Conservation (phyloP, 92 coral and sea anemone species). For the Nematostella vectensis region DNA sequence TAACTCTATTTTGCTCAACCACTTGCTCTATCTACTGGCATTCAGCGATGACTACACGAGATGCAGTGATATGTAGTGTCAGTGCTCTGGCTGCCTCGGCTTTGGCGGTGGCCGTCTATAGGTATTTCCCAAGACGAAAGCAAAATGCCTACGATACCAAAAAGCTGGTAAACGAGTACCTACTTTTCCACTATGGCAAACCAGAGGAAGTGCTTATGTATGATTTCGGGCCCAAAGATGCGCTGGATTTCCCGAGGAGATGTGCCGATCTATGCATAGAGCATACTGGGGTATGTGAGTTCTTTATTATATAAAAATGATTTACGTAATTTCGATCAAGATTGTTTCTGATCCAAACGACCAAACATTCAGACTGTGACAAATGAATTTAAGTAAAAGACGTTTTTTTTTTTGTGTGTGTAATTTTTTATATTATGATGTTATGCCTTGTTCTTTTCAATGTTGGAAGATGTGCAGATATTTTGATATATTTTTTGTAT, state of each 20-base stretch:
- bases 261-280: conserved; percentile 47
- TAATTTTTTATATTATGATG: too few relatives aligned
- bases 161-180: conserved; percentile 39
- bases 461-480: too few relatives aligned
- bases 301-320: background rate
- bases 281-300: conserved; percentile 26
- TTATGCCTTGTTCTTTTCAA: too few relatives aligned
- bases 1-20: too few relatives aligned
- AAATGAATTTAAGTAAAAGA: too few relatives aligned
- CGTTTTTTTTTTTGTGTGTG: too few relatives aligned
- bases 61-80: conserved; percentile 13
- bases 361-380: too few relatives aligned
- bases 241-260: conserved; percentile 43
- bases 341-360: too few relatives aligned
- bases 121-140: conserved; percentile 22
- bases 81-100: conserved; percentile 50
- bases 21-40: too few relatives aligned
- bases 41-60: conserved; percentile 13
- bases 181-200: conserved; percentile 46
- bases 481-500: too few relatives aligned
- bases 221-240: conserved; percentile 45
- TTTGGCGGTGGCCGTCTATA: conserved; percentile 27
- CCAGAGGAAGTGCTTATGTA: conserved; percentile 43
- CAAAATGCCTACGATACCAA: conserved; percentile 46
- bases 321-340: too few relatives aligned